These are phyloP conservation scores for Junonia oenone DNA, from an alignment of 2,888 invertebrate species.

Conservation along the genomic window DNA sequence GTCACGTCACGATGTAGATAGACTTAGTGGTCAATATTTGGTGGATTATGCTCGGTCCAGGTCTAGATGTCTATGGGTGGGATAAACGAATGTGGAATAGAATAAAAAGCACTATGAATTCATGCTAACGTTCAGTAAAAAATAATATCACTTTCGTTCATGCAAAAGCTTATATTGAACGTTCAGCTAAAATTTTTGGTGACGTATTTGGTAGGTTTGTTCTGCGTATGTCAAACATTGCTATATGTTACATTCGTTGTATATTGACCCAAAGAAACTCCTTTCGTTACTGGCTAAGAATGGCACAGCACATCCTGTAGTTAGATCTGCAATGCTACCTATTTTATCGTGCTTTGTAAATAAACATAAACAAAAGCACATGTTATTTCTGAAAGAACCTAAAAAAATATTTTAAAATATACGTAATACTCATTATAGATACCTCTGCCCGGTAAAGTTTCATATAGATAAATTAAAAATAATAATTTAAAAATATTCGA, in stretches of 20 bases:
- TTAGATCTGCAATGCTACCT: constrained; percentile 16
- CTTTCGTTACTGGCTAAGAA: not conserved
- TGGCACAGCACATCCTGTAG: constrained; percentile 5
- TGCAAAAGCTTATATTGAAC: not conserved
- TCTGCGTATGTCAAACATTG: not conserved
- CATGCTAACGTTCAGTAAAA: not conserved
- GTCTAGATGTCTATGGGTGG: no score
- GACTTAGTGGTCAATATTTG: no score
- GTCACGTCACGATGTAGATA: no score
- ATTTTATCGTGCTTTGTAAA: constrained; percentile 19
- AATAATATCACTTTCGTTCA: not conserved
- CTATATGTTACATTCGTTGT: not conserved
- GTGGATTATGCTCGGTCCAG: no score
- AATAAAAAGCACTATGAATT: constrained; percentile 8
- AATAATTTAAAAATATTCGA: constrained; percentile 11
- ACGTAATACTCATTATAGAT: no score
- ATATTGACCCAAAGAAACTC: not conserved
- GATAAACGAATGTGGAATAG: constrained; percentile 26
- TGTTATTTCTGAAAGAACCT: constrained; percentile 14
- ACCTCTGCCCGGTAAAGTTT: no score
- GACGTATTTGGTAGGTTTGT: not conserved
- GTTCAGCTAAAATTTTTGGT: not conserved
- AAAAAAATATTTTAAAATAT: no score
- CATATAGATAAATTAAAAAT: no score
- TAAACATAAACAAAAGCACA: constrained; percentile 13